These are phyloP conservation scores for Trissolcus japonicus DNA, from an alignment of 2,888 invertebrate genomes.

Conservation along the genomic window DNA sequence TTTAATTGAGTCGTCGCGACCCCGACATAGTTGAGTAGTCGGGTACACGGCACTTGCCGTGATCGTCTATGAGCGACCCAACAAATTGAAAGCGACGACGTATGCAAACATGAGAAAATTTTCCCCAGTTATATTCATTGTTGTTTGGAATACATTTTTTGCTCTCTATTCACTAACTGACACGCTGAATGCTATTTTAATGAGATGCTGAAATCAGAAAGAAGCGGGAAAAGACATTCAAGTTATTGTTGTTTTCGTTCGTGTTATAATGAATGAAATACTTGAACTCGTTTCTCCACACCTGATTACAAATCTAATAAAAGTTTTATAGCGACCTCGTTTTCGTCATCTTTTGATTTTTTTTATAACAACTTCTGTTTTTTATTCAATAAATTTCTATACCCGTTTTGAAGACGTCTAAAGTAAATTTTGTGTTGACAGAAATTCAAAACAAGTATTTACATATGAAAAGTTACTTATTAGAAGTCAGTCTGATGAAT, in stretches of 20 bases:
- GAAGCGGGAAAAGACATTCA: constrained; percentile 25
- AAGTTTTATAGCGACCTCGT: no score
- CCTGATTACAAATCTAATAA: no score
- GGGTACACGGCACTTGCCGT: constrained; percentile 41
- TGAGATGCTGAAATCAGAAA: constrained; percentile 41
- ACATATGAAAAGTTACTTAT: constrained; percentile 12
- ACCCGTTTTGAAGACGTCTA: background rate
- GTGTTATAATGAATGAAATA: constrained; percentile 23
- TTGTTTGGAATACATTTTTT: constrained; percentile 31
- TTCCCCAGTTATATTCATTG: constrained; percentile 47
- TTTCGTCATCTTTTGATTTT: no score
- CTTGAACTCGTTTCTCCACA: no score
- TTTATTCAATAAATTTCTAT: no score
- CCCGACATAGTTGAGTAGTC: constrained; percentile 50
- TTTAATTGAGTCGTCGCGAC: constrained; percentile 59
- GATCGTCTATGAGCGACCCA: constrained; percentile 50
- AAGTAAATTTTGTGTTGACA: constrained; percentile 9
- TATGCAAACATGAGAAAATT: constrained; percentile 56
- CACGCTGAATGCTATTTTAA: constrained; percentile 51
- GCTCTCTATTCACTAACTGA: constrained; percentile 34
- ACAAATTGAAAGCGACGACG: constrained; percentile 57
- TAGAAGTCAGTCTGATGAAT: constrained; percentile 6
- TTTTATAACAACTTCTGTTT: background rate
- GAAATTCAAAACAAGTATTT: constrained; percentile 12
- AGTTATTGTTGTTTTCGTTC: constrained; percentile 33